A percentile compares a stretch with the other conserved stretches of the same genome.
phyloP scores from a whole-genome alignment of 2,113 vertebrate genomes.

The Scopus umbretta region DNA sequence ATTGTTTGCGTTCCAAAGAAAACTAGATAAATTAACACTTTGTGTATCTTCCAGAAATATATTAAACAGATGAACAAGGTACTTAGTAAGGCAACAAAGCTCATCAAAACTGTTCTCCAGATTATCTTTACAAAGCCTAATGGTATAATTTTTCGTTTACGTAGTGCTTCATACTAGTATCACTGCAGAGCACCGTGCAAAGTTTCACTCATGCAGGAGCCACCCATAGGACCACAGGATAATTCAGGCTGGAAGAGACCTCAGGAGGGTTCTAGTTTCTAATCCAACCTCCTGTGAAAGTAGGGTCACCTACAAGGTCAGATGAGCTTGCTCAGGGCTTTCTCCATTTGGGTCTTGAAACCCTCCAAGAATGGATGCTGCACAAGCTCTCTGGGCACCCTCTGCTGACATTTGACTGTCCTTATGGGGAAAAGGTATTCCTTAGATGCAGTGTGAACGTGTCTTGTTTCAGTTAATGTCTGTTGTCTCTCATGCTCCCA shows the following conservation, averaged over 20 bases:
- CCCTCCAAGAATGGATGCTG: not conserved
- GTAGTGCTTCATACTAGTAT: not conserved
- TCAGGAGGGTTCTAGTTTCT: not conserved
- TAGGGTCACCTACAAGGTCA: not conserved
- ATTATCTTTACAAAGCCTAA: not conserved
- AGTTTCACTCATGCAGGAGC: not conserved
- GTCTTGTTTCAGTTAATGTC: not conserved
- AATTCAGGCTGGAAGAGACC: not conserved
- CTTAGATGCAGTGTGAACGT: not conserved
- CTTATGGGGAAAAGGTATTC: not conserved
- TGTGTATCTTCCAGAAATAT: not conserved
- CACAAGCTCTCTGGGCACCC: not conserved
- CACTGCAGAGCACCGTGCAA: not conserved
- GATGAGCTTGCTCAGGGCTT: not conserved
- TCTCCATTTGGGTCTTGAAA: not conserved
- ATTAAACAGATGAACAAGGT: not conserved
- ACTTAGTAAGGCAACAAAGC: not conserved
- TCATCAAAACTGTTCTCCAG: not conserved
- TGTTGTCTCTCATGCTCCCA: not conserved
- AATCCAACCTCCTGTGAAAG: not conserved
- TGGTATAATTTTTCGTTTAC: not conserved
- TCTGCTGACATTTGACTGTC: not conserved
- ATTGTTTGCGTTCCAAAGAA: not conserved
- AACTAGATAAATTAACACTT: constrained; percentile 12
- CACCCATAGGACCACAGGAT: not conserved